These are phyloP conservation scores for Zosterops borbonicus DNA, from an alignment of 2,113 vertebrate genomes.

Conservation along the genomic window DNA sequence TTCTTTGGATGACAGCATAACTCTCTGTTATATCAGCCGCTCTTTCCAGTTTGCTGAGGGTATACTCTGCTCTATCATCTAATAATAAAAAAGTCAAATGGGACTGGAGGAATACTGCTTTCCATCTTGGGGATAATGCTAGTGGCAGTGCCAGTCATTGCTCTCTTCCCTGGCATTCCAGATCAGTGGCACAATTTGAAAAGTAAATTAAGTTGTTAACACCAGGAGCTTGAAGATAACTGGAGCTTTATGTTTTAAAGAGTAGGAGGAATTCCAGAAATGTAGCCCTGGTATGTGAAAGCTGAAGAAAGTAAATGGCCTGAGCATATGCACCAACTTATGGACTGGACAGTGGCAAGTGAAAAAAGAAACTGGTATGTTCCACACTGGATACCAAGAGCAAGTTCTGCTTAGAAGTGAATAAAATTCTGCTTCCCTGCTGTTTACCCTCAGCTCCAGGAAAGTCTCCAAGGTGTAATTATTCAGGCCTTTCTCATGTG, in stretches of 20 bases:
- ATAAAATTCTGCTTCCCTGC: neutral
- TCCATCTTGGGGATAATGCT: neutral
- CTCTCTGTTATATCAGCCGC: neutral
- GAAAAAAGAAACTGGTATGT: neutral
- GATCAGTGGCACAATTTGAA: neutral
- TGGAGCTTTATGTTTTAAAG: slow-evolving; percentile 12
- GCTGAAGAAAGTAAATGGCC: neutral
- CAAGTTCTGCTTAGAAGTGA: neutral
- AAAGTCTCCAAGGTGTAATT: slow-evolving; percentile 41
- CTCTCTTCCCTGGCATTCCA: neutral
- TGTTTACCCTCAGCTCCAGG: neutral
- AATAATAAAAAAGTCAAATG: neutral
- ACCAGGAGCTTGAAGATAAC: neutral
- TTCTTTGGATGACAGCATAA: neutral
- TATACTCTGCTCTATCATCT: neutral
- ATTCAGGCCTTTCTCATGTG: neutral
- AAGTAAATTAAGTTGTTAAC: neutral
- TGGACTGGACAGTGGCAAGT: neutral
- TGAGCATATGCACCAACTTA: neutral
- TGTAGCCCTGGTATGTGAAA: neutral
- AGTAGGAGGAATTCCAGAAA: slow-evolving; percentile 41
- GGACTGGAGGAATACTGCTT: neutral
- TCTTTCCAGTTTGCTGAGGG: neutral
- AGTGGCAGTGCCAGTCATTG: neutral
- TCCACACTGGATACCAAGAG: neutral